Base-by-base conservation (phyloP, 2,888 invertebrate species). In the Chaitophorus viminalis region DNA sequence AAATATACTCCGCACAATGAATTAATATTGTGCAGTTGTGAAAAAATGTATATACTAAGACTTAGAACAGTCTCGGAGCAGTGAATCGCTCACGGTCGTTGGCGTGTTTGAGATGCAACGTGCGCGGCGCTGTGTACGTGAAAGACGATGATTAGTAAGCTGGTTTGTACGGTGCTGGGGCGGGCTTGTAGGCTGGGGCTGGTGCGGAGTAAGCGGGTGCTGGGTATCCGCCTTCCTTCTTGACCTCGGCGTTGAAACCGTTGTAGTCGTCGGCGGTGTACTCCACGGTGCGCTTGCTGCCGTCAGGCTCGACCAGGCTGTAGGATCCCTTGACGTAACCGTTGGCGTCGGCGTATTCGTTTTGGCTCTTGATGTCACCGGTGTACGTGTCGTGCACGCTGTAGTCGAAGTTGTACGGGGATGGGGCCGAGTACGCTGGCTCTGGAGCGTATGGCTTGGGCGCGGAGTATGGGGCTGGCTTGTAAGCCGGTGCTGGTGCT, bases 371-470 rank as follows among this genome's bases (percentile, higher is more conserved):
- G 88, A 89, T 89, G 85, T 89, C 89, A 65, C 88, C 88, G 81
- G 89, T 89, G 88, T 89, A 88, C 3, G 89, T 76, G 81, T 89
- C 89, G 84, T 89, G 89, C 18, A 89, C 89, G 74, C 65, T 70
- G 88, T 89, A 89, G 84, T 89, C 88, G 88, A 88, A 89, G 72
- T 78, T 81, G 88, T 89, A 89, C 36, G 82, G 82, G 4, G 83
- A 83, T 60, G 88, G 88, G n/a, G 77, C 88, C 1, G 77, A 82
- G 88, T 88, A 88, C 0, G 88, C 82, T 25, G 88, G 88, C 14
- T 88, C 88, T 4, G 93, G 93, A 88, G 93, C 93, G 65, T 93
- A 90, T 25, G 91, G 91, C 90, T 93, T 93, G 90, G 93, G 77
- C 1, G 88, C 82, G 18, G 88, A 54, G 76, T 81, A 81, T 21